Percentiles rank a stretch among this genome's conserved stretches.
phyloP scores from a whole-genome alignment of 2,888 invertebrate species.

The Megamerina dolium region DNA sequence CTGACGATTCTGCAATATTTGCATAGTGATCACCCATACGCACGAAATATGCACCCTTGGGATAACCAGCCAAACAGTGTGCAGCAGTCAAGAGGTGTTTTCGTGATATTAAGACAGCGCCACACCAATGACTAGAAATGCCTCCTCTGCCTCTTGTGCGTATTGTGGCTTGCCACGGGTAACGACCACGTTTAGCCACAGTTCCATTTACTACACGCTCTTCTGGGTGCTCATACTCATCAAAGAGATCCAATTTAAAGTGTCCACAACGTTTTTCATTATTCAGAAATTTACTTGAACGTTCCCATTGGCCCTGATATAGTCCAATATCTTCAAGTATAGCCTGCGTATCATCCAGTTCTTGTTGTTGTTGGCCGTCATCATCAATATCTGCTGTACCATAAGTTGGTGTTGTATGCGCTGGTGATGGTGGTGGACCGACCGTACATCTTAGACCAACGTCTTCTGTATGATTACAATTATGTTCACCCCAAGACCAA shows the following conservation, averaged over 20 bases:
- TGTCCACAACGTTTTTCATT: conserved; percentile 52
- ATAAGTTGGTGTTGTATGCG: conserved; percentile 3
- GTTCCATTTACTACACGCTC: conserved; percentile 59
- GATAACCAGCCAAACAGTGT: conserved; percentile 64
- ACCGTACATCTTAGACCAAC: conserved; percentile 54
- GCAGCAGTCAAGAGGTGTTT: conserved; percentile 66
- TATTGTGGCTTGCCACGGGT: conserved; percentile 73
- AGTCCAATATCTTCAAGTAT: conserved; percentile 36
- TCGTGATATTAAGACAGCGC: conserved; percentile 62
- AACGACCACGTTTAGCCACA: conserved; percentile 58
- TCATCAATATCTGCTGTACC: conserved; percentile 1
- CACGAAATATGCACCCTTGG: conserved; percentile 61
- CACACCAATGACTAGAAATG: conserved; percentile 65
- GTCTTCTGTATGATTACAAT: conserved; percentile 69
- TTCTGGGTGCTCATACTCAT: conserved; percentile 51
- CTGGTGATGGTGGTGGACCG: conserved; percentile 27
- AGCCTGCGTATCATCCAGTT: conserved; percentile 22
- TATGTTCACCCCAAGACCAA: conserved; percentile 63
- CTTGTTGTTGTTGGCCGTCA: conserved; percentile 10
- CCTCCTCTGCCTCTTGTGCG: conserved; percentile 54
- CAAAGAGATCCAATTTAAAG: conserved; percentile 35
- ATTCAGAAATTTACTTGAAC: conserved; percentile 42
- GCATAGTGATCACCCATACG: conserved; percentile 71
- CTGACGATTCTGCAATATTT: conserved; percentile 62
- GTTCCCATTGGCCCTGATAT: conserved; percentile 32